Conservation (phyloP, 2,888 invertebrate species). For the Tryphoninae sp. region DNA sequence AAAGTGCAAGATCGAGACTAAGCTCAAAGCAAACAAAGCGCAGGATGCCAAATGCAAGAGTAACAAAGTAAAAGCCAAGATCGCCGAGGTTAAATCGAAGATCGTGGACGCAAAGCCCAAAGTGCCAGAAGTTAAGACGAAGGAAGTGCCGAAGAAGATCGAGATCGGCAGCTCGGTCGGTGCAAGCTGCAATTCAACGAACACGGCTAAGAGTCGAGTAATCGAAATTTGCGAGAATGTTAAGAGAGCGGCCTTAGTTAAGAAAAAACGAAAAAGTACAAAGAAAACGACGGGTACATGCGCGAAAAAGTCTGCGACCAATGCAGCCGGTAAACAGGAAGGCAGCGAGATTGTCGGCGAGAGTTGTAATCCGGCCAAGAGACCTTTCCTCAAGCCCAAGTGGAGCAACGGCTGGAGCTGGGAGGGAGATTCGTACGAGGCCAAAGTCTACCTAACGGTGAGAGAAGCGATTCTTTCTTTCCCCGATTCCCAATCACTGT, state of each 20-base stretch:
- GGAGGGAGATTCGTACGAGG: constrained; percentile 92
- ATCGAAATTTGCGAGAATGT: constrained; percentile 62
- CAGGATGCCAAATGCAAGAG: constrained; percentile 67
- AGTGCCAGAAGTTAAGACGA: constrained; percentile 55
- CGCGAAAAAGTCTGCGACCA: constrained; percentile 67
- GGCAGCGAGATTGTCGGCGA: constrained; percentile 78
- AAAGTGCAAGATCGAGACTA: constrained; percentile 60
- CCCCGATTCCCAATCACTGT: background rate
- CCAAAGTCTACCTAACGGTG: constrained; percentile 94
- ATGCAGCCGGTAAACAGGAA: constrained; percentile 75
- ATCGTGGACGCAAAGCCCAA: constrained; percentile 64
- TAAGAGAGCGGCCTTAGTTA: constrained; percentile 67
- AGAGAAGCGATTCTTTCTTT: constrained; percentile 78
- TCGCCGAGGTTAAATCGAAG: constrained; percentile 63
- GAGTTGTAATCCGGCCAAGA: constrained; percentile 78
- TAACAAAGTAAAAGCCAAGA: constrained; percentile 67
- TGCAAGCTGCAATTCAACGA: constrained; percentile 27
- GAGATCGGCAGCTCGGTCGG: constrained; percentile 27
- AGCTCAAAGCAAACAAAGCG: constrained; percentile 66
- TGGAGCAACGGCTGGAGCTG: constrained; percentile 97
- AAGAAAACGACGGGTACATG: constrained; percentile 70
- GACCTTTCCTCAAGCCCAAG: constrained; percentile 83
- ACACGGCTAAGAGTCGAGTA: constrained; percentile 48
- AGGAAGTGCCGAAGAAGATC: constrained; percentile 53
- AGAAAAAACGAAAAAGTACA: constrained; percentile 81